phyloP scores from a whole-genome alignment of 1,140 invertebrate genomes.

The Penaeus indicus region DNA sequence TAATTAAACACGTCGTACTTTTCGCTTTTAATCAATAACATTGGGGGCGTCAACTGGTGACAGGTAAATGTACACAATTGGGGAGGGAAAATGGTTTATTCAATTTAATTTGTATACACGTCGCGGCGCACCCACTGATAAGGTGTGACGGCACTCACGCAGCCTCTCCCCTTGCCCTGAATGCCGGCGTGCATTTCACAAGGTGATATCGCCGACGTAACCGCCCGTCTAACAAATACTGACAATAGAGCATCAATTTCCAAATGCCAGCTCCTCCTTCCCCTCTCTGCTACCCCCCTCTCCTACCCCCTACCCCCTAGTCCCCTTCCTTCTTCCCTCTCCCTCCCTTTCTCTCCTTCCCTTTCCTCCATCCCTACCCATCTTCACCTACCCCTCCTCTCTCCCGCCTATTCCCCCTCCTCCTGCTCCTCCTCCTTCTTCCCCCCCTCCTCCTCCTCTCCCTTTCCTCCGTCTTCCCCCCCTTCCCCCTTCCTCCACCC shows the following conservation, averaged over 20 bases:
- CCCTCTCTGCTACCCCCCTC: background rate
- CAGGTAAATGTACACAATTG: slow-evolving; percentile 62
- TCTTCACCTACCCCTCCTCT: too few species aligned
- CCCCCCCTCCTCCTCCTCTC: too few species aligned
- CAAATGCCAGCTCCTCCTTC: slow-evolving; percentile 48
- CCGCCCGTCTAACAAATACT: slow-evolving; percentile 62
- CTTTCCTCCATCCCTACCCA: too few species aligned
- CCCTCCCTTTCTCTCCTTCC: too few species aligned
- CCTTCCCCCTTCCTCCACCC: background rate
- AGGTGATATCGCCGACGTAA: slow-evolving; percentile 61
- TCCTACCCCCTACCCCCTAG: too few species aligned
- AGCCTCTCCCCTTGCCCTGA: slow-evolving; percentile 44
- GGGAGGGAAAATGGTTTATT: slow-evolving; percentile 59
- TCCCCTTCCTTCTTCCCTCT: too few species aligned
- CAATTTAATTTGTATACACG: slow-evolving; percentile 63
- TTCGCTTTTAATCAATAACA: slow-evolving; percentile 62
- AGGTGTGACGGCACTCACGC: slow-evolving; percentile 52
- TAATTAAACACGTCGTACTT: slow-evolving; percentile 64
- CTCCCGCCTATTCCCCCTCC: too few species aligned
- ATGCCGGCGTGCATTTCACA: slow-evolving; percentile 51
- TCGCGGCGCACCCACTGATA: slow-evolving; percentile 57
- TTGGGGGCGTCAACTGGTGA: slow-evolving; percentile 59
- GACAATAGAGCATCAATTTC: slow-evolving; percentile 64
- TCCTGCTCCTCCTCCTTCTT: too few species aligned
- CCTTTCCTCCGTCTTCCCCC: too few species aligned